Percentiles rank a stretch among this genome's conserved stretches.
Evolutionary conservation across 1,140 invertebrate genomes (phyloP).

Genomic region (Tigriopus japonicus): DNA sequence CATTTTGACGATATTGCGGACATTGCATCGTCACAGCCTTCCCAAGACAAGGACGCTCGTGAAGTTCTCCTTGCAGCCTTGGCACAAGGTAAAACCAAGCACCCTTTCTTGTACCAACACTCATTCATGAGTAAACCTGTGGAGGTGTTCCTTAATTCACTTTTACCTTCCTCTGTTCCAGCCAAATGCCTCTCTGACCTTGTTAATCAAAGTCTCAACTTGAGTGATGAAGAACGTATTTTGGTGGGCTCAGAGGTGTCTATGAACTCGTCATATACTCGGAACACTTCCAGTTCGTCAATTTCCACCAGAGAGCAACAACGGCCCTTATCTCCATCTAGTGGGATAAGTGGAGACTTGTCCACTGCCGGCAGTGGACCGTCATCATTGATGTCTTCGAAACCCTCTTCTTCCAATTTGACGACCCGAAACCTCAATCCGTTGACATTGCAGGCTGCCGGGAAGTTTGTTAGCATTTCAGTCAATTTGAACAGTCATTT

Average conservation of each 20-base stretch:
- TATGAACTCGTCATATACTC: constrained; percentile 17
- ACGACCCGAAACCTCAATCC: constrained; percentile 9
- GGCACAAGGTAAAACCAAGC: constrained; percentile 37
- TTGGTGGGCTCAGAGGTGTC: constrained; percentile 18
- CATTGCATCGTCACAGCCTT: constrained; percentile 30
- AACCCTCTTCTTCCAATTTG: constrained; percentile 5
- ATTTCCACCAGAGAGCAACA: neutral
- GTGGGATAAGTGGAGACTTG: neutral
- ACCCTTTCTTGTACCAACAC: constrained; percentile 14
- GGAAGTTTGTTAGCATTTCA: constrained; percentile 17
- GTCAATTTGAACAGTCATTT: constrained; percentile 17
- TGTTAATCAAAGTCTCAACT: constrained; percentile 31
- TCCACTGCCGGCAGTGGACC: neutral
- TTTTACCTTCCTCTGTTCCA: constrained; percentile 19
- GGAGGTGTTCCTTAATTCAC: neutral
- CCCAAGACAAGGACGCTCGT: constrained; percentile 35
- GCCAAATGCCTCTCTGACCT: constrained; percentile 32
- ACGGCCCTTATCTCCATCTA: neutral
- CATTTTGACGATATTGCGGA: constrained; percentile 45
- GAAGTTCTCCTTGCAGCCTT: constrained; percentile 49
- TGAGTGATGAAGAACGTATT: constrained; percentile 34
- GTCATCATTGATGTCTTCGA: neutral
- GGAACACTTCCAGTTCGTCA: constrained; percentile 19
- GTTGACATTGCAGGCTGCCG: constrained; percentile 17
- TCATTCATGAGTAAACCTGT: no score